Evolutionary conservation across 1,140 invertebrate species (phyloP).

Genomic region (Pachyrhynchus sulphureomaculatus): DNA sequence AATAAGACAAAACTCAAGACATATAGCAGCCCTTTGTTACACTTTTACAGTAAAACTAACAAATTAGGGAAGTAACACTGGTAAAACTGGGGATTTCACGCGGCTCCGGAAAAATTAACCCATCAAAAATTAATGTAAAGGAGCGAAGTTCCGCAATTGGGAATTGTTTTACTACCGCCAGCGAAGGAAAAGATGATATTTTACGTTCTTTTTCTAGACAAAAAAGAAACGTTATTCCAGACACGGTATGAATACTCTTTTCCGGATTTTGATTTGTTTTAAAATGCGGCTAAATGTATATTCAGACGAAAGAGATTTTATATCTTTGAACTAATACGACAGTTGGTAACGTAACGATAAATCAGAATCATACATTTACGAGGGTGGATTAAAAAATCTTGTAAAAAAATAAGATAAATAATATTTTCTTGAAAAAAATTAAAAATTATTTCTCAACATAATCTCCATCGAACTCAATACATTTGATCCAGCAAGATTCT

Average conservation of each 20-base stretch:
- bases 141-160: constrained; percentile 38
- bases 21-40: not conserved
- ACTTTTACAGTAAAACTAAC: constrained; percentile 32
- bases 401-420: too few relatives aligned
- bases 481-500: too few relatives aligned
- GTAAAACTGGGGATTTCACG: constrained; percentile 42
- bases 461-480: too few relatives aligned
- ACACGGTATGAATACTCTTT: not conserved
- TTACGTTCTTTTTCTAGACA: constrained; percentile 17
- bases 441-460: too few relatives aligned
- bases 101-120: constrained; percentile 46
- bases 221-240: constrained; percentile 8
- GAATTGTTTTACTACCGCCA: constrained; percentile 42
- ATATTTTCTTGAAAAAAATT: too few relatives aligned
- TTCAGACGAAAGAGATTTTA: too few relatives aligned
- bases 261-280: not conserved
- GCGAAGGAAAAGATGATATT: constrained; percentile 37
- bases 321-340: too few relatives aligned
- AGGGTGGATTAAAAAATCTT: too few relatives aligned
- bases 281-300: too few relatives aligned
- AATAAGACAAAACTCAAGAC: not conserved
- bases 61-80: constrained; percentile 41
- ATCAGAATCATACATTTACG: too few relatives aligned
- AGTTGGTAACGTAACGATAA: too few relatives aligned
- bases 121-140: constrained; percentile 48